Evolutionary conservation across 2,113 vertebrate genomes (phyloP).

Genomic region (Puma concolor): DNA sequence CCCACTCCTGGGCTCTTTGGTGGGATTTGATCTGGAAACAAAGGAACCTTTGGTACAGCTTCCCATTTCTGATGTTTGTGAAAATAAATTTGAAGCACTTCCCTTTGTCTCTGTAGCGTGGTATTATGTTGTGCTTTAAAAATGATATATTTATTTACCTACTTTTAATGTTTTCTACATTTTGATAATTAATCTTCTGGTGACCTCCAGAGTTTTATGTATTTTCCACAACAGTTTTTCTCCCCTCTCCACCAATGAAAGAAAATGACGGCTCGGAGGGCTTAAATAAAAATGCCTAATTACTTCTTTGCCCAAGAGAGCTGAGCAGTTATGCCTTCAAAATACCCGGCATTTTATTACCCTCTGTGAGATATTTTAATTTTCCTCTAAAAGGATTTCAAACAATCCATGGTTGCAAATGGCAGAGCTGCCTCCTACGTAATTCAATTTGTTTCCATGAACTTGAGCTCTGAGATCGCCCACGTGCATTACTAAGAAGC

Average conservation of each 20-base stretch:
- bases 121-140: neutral
- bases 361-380: slow-evolving; percentile 69
- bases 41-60: neutral
- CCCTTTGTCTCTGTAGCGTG: neutral
- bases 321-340: slow-evolving; percentile 39
- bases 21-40: neutral
- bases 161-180: neutral
- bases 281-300: slow-evolving; percentile 73
- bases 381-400: slow-evolving; percentile 74
- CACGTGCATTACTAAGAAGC: slow-evolving; percentile 22
- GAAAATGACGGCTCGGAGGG: slow-evolving; percentile 26
- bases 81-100: slow-evolving; percentile 30
- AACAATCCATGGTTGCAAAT: slow-evolving; percentile 61
- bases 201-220: slow-evolving; percentile 55
- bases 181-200: slow-evolving; percentile 61
- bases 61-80: neutral
- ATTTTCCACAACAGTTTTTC: slow-evolving; percentile 21
- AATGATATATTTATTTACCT: neutral
- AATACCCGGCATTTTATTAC: slow-evolving; percentile 51
- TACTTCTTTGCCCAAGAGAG: slow-evolving; percentile 58
- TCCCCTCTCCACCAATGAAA: slow-evolving; percentile 25
- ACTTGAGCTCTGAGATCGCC: slow-evolving; percentile 59
- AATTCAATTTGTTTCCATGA: slow-evolving; percentile 71
- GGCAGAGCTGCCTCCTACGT: slow-evolving; percentile 67
- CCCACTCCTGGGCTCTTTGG: neutral